phyloP scores from a whole-genome alignment of 1,140 invertebrate species.

The Drosophila eugracilis region DNA sequence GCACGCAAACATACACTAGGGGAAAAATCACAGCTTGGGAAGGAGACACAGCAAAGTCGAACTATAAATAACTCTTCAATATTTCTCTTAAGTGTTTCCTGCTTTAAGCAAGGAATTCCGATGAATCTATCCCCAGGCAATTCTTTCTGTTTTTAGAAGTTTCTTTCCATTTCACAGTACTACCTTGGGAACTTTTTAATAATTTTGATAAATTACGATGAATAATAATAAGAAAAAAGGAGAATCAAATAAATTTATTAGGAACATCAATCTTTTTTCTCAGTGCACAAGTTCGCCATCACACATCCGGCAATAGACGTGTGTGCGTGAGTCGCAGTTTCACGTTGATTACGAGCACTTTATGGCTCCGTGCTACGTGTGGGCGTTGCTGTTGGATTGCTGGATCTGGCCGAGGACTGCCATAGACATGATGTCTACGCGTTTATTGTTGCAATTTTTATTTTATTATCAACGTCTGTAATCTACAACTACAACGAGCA shows the following conservation, averaged over 20 bases:
- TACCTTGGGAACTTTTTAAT: no score
- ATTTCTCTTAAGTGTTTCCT: no score
- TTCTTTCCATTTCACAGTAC: no score
- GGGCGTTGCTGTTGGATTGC: slow-evolving; percentile 48
- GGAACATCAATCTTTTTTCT: no score
- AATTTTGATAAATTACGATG: no score
- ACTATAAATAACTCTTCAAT: no score
- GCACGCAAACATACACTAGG: slow-evolving; percentile 14
- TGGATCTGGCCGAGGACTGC: slow-evolving; percentile 11
- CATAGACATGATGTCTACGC: slow-evolving; percentile 61
- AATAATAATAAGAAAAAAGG: no score
- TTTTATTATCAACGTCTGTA: slow-evolving; percentile 66
- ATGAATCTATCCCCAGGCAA: no score
- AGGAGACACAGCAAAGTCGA: no score
- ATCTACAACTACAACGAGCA: slow-evolving; percentile 26
- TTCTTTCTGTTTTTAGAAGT: no score
- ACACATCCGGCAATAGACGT: slow-evolving; percentile 20
- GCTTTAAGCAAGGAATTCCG: no score
- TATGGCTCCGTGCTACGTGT: slow-evolving; percentile 74
- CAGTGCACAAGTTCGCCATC: slow-evolving; percentile 5
- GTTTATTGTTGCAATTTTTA: slow-evolving; percentile 73
- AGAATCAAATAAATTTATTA: no score
- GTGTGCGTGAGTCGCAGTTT: slow-evolving; percentile 65
- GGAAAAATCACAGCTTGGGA: neutral
- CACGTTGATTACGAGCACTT: slow-evolving; percentile 81